Evolutionary conservation across 2,113 vertebrate genomes (phyloP), one percentile per base, ranked within the genome.

Genomic region (Charina bottae): DNA sequence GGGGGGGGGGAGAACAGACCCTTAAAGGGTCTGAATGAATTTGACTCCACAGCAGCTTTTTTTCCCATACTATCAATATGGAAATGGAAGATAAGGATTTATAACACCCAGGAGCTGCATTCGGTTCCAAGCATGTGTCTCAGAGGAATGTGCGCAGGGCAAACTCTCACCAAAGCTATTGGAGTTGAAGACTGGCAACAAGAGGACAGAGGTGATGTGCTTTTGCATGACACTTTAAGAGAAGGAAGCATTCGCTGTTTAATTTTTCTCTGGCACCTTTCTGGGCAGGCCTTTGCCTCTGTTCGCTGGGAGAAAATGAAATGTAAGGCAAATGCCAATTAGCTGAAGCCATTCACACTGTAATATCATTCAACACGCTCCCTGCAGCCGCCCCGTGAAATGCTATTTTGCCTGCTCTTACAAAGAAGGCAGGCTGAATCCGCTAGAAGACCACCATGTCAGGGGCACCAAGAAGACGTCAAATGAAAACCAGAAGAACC

Each of bases 31-130:
- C 88, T 53, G 28, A 58, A 33, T 88, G 42, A 49, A 88, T 93
- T 93, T 94, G 60, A 89, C 93, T 93, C 56, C 21, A 89, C 68
- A 90, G 90, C 83, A 84, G 62, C 49, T 15, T 93, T 95, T 86
- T 92, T 93, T 93, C 91, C 85, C 58, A 58, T 0, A 11, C 26
- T 58, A 92, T 86, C 94, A 95, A 90, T 88, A 93, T 89, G 95
- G 93, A 94, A 96, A 92, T 26, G 55, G 91, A 92, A 96, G 96
- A 95, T 96, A 96, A 97, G 88, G 68, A 11, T 42, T 94, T 93
- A 89, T 91, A 68, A 88, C 90, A 60, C 62, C 53, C 94, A 91
- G 62, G 90, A 89, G 28, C 90, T 92, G 58, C 85, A 33, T 1
- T 64, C 87, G 90, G 55, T 55, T 60, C 0, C 0, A 83, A 89